phyloP scores from a whole-genome alignment of 2,888 invertebrate genomes.

The Trichogramma dendrolimi region DNA sequence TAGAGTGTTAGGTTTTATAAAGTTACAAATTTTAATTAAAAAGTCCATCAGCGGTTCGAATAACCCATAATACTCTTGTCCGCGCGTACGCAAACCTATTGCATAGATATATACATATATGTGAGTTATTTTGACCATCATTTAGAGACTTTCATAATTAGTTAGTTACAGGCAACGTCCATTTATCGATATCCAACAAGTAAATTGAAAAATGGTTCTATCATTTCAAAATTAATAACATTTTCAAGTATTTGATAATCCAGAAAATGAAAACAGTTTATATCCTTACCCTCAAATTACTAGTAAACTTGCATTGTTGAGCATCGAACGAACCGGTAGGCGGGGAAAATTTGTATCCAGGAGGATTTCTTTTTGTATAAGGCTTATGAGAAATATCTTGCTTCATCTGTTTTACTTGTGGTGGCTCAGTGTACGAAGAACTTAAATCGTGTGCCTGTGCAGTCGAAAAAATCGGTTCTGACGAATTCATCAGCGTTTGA shows the following conservation, averaged over 20 bases:
- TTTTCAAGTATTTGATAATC: not conserved
- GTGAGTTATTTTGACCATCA: no score
- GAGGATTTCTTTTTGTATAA: constrained; percentile 19
- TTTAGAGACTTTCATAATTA: no score
- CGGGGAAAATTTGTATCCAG: constrained; percentile 44
- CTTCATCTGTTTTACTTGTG: constrained; percentile 16
- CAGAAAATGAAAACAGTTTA: not conserved
- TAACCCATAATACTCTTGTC: no score
- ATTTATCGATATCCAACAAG: no score
- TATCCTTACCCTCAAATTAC: constrained; percentile 41
- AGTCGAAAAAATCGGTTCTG: constrained; percentile 28
- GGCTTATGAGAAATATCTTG: constrained; percentile 15
- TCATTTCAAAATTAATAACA: not conserved
- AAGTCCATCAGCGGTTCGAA: no score
- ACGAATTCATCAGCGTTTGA: constrained; percentile 31
- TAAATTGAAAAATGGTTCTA: no score
- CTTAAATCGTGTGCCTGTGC: constrained; percentile 20
- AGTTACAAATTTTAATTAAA: no score
- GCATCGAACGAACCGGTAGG: constrained; percentile 41
- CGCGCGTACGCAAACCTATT: no score
- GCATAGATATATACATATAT: no score
- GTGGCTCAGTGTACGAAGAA: not conserved
- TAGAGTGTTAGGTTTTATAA: no score
- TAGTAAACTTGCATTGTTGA: constrained; percentile 45
- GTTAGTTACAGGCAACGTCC: no score